phyloP scores from a whole-genome alignment of 2,888 invertebrate species.

The Drosophila stalkeri region DNA sequence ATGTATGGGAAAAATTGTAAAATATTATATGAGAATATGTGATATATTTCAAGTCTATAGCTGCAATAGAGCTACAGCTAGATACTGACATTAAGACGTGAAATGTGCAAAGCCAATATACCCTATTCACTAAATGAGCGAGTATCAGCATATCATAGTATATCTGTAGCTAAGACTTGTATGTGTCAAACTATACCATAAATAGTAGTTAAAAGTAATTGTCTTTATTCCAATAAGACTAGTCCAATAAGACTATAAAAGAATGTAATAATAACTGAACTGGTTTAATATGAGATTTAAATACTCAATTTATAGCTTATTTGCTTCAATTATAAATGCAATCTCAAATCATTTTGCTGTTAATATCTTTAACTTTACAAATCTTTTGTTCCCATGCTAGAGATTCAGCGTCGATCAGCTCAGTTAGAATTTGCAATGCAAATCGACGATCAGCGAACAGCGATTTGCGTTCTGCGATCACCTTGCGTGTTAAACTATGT shows the following conservation, averaged over 20 bases:
- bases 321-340: not conserved
- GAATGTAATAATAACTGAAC: not conserved
- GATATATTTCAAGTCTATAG: not conserved
- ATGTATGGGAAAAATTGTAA: not conserved
- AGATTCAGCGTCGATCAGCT: conserved; percentile 3
- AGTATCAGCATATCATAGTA: not conserved
- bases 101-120: not conserved
- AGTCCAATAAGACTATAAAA: not conserved
- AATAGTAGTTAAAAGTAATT: not conserved
- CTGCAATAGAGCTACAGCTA: not conserved
- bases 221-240: not conserved
- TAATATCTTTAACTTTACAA: not conserved
- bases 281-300: no score
- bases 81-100: not conserved
- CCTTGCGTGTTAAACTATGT: conserved; percentile 30
- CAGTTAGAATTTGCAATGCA: conserved; percentile 33
- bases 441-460: conserved; percentile 11
- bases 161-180: not conserved
- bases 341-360: not conserved
- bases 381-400: not conserved
- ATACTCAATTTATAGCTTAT: not conserved
- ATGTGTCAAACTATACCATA: not conserved
- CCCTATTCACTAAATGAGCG: not conserved
- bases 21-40: not conserved
- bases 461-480: conserved; percentile 18